Evolutionary conservation across 53 echinoderm and acorn worm genomes (phyloP), one percentile per base, ranked within the genome.

Genomic region (Echinometra lucunter): DNA sequence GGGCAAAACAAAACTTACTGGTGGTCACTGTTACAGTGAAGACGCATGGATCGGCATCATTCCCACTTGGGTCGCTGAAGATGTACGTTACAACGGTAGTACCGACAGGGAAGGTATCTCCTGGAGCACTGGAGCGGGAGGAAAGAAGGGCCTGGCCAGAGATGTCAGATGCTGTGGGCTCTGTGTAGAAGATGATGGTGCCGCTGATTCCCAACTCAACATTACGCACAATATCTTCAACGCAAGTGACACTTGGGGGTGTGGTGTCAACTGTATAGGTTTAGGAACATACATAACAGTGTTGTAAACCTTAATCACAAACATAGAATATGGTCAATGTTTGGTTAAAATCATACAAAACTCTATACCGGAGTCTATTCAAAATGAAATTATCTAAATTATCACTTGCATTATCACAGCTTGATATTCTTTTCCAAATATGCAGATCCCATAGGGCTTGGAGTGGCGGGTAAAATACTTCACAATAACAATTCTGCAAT

Each of bases 21-120:
- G 95, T 49, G 87, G 85, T 44, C 35, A 97, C 94, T 55, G 91
- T 93, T n/a, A 97, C 96, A 13, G 89, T 57, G 91, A 97, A 97
- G 49, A 45, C 27, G 45, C 93, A 93, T 0, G 37, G 55, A 7
- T 66, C 82, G 0, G 38, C 44, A 38, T 28, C 4, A 34, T 96
- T 96, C 9, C 95, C 92, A 11, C 42, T 15, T 10, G 88, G 58
- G 94, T 97, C 97, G 45, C 66, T 82, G 63, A 94, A 96, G 66
- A 89, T 89, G 91, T 97, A 97, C 18, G 82, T 88, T 42, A 97
- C 96, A 1, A 70, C 13, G 1, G 92, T 89, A 2, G 89, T 45
- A 57, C 96, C 96, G 10, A 66, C 88, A 6, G 69, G n/a, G 90
- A 97, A 97, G 82, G 63, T 85, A 19, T 53, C 45, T 5, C 93